Base-by-base conservation (phyloP, 2,113 vertebrate genomes). In the Pomatorhinus ruficollis region DNA sequence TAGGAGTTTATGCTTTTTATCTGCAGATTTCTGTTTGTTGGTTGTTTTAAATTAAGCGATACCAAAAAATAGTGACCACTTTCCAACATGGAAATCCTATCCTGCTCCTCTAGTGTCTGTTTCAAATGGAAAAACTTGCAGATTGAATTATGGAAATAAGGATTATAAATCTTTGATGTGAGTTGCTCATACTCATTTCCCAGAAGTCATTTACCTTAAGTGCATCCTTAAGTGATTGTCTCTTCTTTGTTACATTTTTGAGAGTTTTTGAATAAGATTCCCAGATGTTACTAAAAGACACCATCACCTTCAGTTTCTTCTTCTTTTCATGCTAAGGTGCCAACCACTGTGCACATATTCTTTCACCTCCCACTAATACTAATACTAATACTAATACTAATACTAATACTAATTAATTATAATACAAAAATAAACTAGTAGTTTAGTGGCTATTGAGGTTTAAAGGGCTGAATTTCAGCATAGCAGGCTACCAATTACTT, bases 221-320 rank as follows among this genome's bases (percentile, higher is more conserved):
- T 84, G 60, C 47, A 52, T 37, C 49, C 39, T 80, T 93, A 75
- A 87, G n/a, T 78, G 40, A 89, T 94, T 95, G 81, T 89, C 56
- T 92, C n/a, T 79, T 90, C 54, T 79, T 92, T 89, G 60, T 72
- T 91, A 33, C 18, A 40, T 81, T 94, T 96, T 45, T 64, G 37
- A 80, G 42, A 63, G 31, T 25, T 77, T 94, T 92, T 88, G n/a
- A 83, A 54, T 78, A 82, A 71, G 9, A 37, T 88, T 93, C 52
- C 52, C 21, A 86, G 44, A 50, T 87, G 24, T 89, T 95, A 69
- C 40, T 84, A 65, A 95, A 93, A 70, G 77, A n/a, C 9, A 23
- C 14, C 10, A 23, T 79, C 33, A 82, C 37, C 50, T 94, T 15
- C 54, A 44, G 42, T 74, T 96, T 89, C 24, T 52, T 71, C 40